These are phyloP conservation scores for Capricornis sumatraensis DNA, from an alignment of 2,113 vertebrate species.

Conservation along the genomic window DNA sequence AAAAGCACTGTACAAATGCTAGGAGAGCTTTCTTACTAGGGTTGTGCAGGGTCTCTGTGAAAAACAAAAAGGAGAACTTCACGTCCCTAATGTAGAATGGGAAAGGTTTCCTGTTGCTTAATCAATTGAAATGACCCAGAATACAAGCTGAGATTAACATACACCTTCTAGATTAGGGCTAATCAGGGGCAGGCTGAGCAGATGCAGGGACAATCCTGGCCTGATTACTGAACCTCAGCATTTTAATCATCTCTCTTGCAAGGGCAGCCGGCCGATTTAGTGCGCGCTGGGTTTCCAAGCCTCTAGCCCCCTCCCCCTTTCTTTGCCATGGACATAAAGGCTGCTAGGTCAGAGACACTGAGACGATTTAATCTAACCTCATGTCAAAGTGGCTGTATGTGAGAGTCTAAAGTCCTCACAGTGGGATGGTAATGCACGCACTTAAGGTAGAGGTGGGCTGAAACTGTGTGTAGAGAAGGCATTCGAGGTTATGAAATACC, in stretches of 20 bases:
- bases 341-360: constrained; percentile 65
- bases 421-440: not conserved
- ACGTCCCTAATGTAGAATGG: not conserved
- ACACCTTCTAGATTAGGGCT: constrained; percentile 82
- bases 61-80: not conserved
- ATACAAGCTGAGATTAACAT: constrained; percentile 72
- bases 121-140: constrained; percentile 77
- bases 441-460: not conserved
- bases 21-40: not conserved
- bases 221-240: constrained; percentile 77
- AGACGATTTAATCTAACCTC: constrained; percentile 77
- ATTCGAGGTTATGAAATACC: not conserved
- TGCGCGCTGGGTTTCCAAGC: constrained; percentile 40
- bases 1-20: not conserved
- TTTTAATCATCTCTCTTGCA: constrained; percentile 76
- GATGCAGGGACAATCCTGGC: constrained; percentile 78
- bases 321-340: constrained; percentile 51
- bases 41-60: not conserved
- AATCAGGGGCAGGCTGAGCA: constrained; percentile 79
- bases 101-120: constrained; percentile 73
- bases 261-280: constrained; percentile 73
- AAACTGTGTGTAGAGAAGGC: not conserved
- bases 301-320: not conserved
- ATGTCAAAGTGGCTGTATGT: not conserved
- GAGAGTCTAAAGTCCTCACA: not conserved